These are phyloP conservation scores for Leptatherina wallacei DNA, from an alignment of 2,797 vertebrate species.

Conservation along the genomic window DNA sequence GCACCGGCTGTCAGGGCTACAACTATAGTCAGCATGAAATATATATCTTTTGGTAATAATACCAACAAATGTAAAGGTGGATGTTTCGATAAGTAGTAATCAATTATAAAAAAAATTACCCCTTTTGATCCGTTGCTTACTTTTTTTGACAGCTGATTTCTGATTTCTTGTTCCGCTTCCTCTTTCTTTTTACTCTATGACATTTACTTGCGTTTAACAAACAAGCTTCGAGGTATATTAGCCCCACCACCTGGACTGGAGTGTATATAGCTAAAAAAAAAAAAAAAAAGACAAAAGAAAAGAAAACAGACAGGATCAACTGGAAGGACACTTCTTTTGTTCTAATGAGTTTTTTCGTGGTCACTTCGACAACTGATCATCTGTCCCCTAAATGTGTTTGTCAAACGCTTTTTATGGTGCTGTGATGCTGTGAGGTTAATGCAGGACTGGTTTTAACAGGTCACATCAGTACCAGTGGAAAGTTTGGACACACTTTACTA, in stretches of 20 bases:
- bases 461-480: too few species aligned
- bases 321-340: too few species aligned
- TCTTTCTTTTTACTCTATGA: background rate
- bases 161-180: slow-evolving; percentile 57
- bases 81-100: background rate
- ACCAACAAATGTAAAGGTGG: background rate
- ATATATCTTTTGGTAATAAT: fast-evolving
- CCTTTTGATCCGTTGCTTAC: slow-evolving; percentile 45
- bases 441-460: too few species aligned
- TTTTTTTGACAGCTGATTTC: slow-evolving; percentile 78
- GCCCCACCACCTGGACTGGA: slow-evolving; percentile 7
- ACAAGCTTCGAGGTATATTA: background rate
- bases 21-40: background rate
- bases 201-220: background rate
- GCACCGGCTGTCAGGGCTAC: background rate
- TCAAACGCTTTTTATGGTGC: background rate
- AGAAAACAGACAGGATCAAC: too few species aligned
- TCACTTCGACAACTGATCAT: too few species aligned
- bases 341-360: too few species aligned
- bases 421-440: background rate
- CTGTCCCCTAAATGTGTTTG: too few species aligned
- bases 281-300: too few species aligned
- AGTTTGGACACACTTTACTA: too few species aligned
- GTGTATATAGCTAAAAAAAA: background rate
- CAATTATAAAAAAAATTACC: slow-evolving; percentile 34